These are phyloP conservation scores for Illadopsis cleaveri DNA, from an alignment of 2,113 vertebrate genomes.

Conservation along the genomic window DNA sequence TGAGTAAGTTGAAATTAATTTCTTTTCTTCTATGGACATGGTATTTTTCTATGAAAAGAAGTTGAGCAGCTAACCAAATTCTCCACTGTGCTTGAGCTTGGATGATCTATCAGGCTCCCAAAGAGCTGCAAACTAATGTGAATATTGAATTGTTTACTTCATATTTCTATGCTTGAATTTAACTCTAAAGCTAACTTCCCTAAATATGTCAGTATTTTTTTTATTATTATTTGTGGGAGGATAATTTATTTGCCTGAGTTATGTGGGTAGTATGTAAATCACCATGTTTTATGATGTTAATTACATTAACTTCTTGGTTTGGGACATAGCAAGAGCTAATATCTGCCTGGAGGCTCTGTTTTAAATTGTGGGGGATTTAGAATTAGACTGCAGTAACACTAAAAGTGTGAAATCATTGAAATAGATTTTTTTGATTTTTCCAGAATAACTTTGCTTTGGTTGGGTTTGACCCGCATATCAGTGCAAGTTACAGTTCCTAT, in stretches of 20 bases:
- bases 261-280: neutral
- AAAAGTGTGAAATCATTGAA: neutral
- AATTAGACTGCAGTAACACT: neutral
- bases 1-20: constrained; percentile 26
- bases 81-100: neutral
- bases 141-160: neutral
- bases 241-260: neutral
- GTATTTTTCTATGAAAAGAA: constrained; percentile 49
- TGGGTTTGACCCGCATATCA: neutral
- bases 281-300: neutral
- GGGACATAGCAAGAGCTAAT: neutral
- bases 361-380: neutral
- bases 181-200: neutral
- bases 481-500: fast-evolving
- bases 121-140: neutral
- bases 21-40: neutral
- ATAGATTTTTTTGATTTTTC: neutral
- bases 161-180: neutral
- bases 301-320: neutral
- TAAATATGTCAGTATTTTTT: neutral
- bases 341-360: neutral
- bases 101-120: neutral
- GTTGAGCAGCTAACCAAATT: neutral
- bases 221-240: neutral
- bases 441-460: fast-evolving